Conservation (phyloP, 2,888 invertebrate genomes). For the Ectemnius cavifrons region DNA sequence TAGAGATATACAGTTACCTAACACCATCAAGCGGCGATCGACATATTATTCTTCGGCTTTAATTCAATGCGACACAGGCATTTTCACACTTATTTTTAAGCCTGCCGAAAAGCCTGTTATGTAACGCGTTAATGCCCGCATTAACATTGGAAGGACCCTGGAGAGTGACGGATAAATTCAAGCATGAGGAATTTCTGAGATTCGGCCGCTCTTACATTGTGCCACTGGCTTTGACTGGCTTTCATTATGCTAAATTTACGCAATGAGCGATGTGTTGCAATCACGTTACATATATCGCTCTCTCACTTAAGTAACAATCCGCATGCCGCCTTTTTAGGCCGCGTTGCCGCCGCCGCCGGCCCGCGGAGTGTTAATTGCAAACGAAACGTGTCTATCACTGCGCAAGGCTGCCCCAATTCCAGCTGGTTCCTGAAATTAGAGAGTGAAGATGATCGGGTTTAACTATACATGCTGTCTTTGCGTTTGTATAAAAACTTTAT, state of each 20-base stretch:
- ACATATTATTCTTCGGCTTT: neutral
- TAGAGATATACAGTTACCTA: neutral
- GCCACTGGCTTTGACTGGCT: constrained; percentile 4
- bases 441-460: neutral
- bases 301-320: constrained; percentile 1
- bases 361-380: constrained; percentile 5
- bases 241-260: constrained; percentile 10
- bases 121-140: neutral
- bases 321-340: constrained; percentile 2
- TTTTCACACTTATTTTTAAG: neutral
- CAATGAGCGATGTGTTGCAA: constrained; percentile 2
- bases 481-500: constrained; percentile 62
- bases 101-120: neutral
- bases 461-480: neutral
- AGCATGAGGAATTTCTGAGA: neutral
- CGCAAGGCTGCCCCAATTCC: constrained; percentile 2
- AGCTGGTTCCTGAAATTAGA: neutral
- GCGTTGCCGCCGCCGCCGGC: neutral
- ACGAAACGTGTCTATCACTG: neutral
- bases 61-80: too few relatives aligned
- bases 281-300: neutral
- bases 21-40: neutral
- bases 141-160: neutral
- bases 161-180: neutral
- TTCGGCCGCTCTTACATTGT: constrained; percentile 2